Evolutionary conservation across 2,888 invertebrate genomes (phyloP).

Genomic region (Drosophila gaucha): DNA sequence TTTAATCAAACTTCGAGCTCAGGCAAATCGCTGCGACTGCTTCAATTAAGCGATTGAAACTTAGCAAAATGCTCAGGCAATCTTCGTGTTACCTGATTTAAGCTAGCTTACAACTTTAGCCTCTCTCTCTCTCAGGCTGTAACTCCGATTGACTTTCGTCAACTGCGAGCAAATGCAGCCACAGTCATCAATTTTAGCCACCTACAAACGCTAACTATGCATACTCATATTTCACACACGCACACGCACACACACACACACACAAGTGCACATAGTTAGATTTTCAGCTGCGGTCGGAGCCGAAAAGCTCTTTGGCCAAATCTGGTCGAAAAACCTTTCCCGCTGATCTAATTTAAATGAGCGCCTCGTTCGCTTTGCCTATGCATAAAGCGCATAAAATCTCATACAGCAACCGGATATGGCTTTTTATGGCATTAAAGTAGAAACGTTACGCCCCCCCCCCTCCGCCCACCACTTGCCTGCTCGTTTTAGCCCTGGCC

Average conservation of each 20-base stretch:
- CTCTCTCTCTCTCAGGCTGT: no score
- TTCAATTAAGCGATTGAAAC: slow-evolving; percentile 60
- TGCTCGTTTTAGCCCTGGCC: slow-evolving; percentile 8
- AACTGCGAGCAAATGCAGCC: slow-evolving; percentile 18
- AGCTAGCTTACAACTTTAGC: neutral
- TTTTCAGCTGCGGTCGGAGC: slow-evolving; percentile 21
- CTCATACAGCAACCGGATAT: slow-evolving; percentile 64
- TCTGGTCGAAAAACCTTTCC: slow-evolving; percentile 32
- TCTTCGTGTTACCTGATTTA: slow-evolving; percentile 17
- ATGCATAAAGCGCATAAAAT: slow-evolving; percentile 64
- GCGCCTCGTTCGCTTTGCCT: slow-evolving; percentile 24
- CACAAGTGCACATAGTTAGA: neutral
- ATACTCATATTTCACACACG: slow-evolving; percentile 16
- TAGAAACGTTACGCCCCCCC: slow-evolving; percentile 9
- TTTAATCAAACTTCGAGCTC: slow-evolving; percentile 67
- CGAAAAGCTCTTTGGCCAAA: slow-evolving; percentile 25
- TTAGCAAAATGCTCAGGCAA: slow-evolving; percentile 4
- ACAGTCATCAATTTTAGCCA: slow-evolving; percentile 39
- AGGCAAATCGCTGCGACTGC: slow-evolving; percentile 30
- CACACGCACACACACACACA: slow-evolving; percentile 9
- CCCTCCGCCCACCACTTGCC: neutral
- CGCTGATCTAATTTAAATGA: slow-evolving; percentile 72
- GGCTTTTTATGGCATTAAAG: slow-evolving; percentile 64
- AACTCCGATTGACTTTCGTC: slow-evolving; percentile 21
- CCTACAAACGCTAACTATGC: slow-evolving; percentile 7